These are phyloP conservation scores for Irena cyanogastra DNA, from an alignment of 2,113 vertebrate species.

Conservation along the genomic window DNA sequence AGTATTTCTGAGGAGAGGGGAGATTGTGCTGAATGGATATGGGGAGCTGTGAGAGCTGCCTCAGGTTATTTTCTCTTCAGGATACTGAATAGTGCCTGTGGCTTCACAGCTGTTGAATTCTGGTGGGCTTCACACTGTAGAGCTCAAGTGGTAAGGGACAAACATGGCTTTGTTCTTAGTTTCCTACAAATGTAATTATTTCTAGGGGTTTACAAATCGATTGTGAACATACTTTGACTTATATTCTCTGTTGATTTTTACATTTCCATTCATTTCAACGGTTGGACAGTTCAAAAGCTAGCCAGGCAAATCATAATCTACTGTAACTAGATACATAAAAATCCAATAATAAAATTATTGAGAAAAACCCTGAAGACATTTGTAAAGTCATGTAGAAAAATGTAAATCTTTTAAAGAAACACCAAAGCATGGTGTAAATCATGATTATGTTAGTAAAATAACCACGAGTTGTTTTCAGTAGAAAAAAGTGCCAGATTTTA, in stretches of 20 bases:
- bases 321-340: slow-evolving; percentile 7
- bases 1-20: not conserved
- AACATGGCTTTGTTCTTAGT: not conserved
- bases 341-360: not conserved
- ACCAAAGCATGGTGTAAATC: not conserved
- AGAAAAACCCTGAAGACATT: not conserved
- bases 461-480: not conserved
- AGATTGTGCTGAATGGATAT: not conserved
- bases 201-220: not conserved
- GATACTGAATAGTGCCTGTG: not conserved
- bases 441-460: not conserved
- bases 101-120: not conserved
- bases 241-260: not conserved
- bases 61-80: not conserved
- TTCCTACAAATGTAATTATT: slow-evolving; percentile 13
- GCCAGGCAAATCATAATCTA: not conserved
- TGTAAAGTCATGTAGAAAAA: not conserved
- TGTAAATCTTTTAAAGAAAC: not conserved
- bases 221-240: not conserved
- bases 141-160: not conserved
- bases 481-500: not conserved
- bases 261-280: not conserved
- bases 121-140: not conserved
- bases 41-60: not conserved
- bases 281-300: not conserved